Evolutionary conservation across 2,888 invertebrate genomes (phyloP).

Genomic region (Melieria picta): DNA sequence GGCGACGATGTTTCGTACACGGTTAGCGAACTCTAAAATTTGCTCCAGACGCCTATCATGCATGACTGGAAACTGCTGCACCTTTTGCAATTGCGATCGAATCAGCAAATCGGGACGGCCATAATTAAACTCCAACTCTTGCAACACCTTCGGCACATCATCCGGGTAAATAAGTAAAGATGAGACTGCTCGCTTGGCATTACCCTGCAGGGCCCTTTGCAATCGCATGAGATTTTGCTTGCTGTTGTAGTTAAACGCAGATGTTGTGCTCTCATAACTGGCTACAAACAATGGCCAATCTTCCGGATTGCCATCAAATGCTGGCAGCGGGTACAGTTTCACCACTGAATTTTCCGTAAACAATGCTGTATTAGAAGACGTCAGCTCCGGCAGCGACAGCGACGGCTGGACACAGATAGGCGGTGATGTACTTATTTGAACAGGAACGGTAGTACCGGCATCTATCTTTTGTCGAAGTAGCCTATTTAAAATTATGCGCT

Average conservation of each 20-base stretch:
- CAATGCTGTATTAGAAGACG: too few relatives aligned
- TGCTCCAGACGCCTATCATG: slow-evolving; percentile 21
- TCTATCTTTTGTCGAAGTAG: too few relatives aligned
- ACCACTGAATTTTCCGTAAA: too few relatives aligned
- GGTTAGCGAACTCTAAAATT: not conserved
- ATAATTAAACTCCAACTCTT: slow-evolving; percentile 35
- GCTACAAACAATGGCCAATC: slow-evolving; percentile 11
- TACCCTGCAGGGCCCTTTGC: slow-evolving; percentile 4
- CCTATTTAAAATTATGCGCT: too few relatives aligned
- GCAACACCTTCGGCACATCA: slow-evolving; percentile 18
- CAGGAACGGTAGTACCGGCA: too few relatives aligned
- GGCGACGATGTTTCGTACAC: slow-evolving; percentile 1
- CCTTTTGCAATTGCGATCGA: slow-evolving; percentile 24
- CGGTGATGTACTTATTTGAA: too few relatives aligned
- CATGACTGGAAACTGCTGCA: slow-evolving; percentile 29
- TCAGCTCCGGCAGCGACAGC: too few relatives aligned
- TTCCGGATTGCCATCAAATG: slow-evolving; percentile 16
- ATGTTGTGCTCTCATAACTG: slow-evolving; percentile 8
- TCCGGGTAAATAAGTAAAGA: slow-evolving; percentile 18
- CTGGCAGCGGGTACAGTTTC: not conserved
- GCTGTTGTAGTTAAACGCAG: not conserved
- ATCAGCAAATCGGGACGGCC: slow-evolving; percentile 33
- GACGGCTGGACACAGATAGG: too few relatives aligned
- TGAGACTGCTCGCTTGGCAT: slow-evolving; percentile 5
- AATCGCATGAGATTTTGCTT: slow-evolving; percentile 19